phyloP scores from a whole-genome alignment of 2,888 invertebrate species.

The Erannis defoliaria region DNA sequence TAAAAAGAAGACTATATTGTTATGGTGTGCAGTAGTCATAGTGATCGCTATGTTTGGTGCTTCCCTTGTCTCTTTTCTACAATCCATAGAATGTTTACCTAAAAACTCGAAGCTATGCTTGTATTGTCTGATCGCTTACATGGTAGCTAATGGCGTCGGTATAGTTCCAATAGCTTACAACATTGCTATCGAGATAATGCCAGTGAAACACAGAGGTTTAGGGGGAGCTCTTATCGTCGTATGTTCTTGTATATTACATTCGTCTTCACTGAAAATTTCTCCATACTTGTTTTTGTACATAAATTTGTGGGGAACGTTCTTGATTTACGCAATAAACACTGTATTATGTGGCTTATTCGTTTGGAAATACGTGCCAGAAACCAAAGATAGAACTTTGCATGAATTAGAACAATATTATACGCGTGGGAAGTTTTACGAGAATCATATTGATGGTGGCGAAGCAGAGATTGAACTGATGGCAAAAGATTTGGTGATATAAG shows the following conservation, averaged over 20 bases:
- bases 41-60: constrained; percentile 7
- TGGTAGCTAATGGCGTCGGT: constrained; percentile 14
- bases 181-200: constrained; percentile 17
- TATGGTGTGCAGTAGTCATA: background rate
- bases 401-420: constrained; percentile 38
- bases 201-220: constrained; percentile 31
- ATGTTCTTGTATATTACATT: constrained; percentile 1
- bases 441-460: background rate
- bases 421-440: constrained; percentile 15
- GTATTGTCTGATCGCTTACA: constrained; percentile 21
- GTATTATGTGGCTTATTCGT: constrained; percentile 19
- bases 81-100: background rate
- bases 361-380: constrained; percentile 37
- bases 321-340: constrained; percentile 16
- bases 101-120: constrained; percentile 12
- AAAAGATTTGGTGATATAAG: too few relatives aligned
- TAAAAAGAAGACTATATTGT: constrained; percentile 4
- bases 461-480: background rate
- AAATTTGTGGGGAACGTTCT: constrained; percentile 20
- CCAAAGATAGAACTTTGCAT: constrained; percentile 31
- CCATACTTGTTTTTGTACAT: constrained; percentile 26
- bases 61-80: constrained; percentile 5
- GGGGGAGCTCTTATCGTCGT: constrained; percentile 25
- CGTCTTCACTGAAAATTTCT: constrained; percentile 11
- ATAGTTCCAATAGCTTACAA: background rate